phyloP scores from a whole-genome alignment of 1,140 invertebrate genomes.

The Delia radicum region DNA sequence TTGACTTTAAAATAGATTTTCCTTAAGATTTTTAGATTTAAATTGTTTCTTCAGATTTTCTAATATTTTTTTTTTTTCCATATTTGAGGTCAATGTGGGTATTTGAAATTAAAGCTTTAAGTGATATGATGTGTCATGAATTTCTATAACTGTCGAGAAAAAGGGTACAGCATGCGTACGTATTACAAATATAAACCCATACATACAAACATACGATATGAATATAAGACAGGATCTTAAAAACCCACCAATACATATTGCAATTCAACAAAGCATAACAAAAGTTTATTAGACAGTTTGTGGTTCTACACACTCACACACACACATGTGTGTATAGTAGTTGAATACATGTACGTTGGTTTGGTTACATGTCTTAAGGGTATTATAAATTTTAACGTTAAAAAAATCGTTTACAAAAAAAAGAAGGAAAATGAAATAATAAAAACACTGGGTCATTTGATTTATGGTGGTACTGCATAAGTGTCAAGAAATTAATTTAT shows the following conservation, averaged over 20 bases:
- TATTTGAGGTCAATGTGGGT: not conserved
- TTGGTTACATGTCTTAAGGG: not conserved
- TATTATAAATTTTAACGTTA: not conserved
- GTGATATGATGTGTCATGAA: not conserved
- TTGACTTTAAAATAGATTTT: too few relatives aligned
- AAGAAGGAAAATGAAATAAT: not conserved
- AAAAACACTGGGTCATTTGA: not conserved
- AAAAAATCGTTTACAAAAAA: not conserved
- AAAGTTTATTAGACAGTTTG: constrained; percentile 15
- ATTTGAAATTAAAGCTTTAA: not conserved
- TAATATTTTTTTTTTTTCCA: too few relatives aligned
- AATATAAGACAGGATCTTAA: not conserved
- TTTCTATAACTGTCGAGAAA: constrained; percentile 4
- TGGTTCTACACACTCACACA: not conserved
- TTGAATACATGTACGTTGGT: not conserved
- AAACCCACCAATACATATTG: not conserved
- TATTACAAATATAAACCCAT: not conserved
- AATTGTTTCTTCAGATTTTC: too few relatives aligned
- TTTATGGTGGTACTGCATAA: not conserved
- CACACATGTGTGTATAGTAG: too few relatives aligned
- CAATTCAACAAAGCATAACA: not conserved
- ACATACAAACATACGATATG: not conserved
- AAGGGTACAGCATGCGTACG: not conserved
- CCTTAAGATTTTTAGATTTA: too few relatives aligned
- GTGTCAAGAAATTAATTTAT: constrained; percentile 17